phyloP scores from a whole-genome alignment of 53 echinoderm and acorn worm genomes.

The Echinometra lucunter region DNA sequence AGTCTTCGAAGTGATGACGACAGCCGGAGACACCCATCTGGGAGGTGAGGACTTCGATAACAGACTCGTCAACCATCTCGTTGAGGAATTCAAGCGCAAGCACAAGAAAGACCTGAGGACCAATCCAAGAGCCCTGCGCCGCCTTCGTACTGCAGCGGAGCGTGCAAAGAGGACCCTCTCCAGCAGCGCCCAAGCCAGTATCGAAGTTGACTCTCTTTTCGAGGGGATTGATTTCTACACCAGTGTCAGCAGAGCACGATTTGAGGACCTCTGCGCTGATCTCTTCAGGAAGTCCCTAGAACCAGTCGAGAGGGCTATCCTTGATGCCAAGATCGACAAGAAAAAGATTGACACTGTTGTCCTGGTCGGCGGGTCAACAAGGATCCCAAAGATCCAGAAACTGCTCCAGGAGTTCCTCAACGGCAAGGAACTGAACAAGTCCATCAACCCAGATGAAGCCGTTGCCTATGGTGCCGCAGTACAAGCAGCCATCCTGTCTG shows the following conservation, averaged over 20 bases:
- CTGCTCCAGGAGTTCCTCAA: conserved; percentile 82
- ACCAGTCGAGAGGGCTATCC: conserved; percentile 83
- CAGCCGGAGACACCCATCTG: conserved; percentile 91
- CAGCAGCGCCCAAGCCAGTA: conserved; percentile 81
- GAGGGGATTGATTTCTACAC: conserved; percentile 95
- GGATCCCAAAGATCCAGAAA: conserved; percentile 90
- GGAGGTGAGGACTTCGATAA: conserved; percentile 94
- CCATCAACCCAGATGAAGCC: conserved; percentile 90
- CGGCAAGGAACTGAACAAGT: conserved; percentile 84
- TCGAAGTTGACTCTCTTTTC: conserved; percentile 87
- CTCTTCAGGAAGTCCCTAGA: conserved; percentile 82
- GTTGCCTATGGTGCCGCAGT: conserved; percentile 92
- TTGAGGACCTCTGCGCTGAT: conserved; percentile 89
- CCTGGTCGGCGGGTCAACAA: conserved; percentile 88
- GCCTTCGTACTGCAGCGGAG: conserved; percentile 88
- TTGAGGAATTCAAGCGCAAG: conserved; percentile 81
- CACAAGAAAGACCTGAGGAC: conserved; percentile 81
- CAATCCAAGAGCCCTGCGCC: conserved; percentile 76
- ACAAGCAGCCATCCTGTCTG: conserved; percentile 80
- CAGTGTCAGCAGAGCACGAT: conserved; percentile 78
- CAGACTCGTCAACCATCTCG: conserved; percentile 84
- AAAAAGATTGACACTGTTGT: conserved; percentile 79
- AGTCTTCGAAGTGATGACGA: conserved; percentile 88
- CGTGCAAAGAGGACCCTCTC: conserved; percentile 90
- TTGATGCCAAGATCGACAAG: conserved; percentile 87